Percentiles rank a stretch among this genome's conserved stretches.
These are phyloP conservation scores for Enteromius viviparus DNA, from an alignment of 2,797 vertebrate genomes.

Conservation along the genomic window DNA sequence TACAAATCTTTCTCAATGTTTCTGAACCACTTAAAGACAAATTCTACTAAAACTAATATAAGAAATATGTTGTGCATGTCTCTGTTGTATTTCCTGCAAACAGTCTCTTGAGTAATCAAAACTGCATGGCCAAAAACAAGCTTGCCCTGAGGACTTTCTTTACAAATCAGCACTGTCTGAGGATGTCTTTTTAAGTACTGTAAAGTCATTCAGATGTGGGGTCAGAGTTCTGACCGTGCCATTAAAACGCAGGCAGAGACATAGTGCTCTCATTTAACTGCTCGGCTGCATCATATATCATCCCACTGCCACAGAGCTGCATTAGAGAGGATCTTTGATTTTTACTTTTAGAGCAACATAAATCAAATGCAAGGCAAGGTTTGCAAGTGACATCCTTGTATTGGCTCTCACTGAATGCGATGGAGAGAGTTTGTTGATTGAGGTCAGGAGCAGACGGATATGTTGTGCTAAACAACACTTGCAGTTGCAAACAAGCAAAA, in stretches of 20 bases:
- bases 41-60: slow-evolving; percentile 16
- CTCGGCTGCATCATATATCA: slow-evolving; percentile 99
- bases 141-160: slow-evolving; percentile 26
- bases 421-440: slow-evolving; percentile 69
- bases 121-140: slow-evolving; percentile 30
- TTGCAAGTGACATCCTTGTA: slow-evolving; percentile 97
- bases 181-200: slow-evolving; percentile 41
- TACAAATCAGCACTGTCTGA: slow-evolving; percentile 48
- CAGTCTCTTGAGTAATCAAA: slow-evolving; percentile 24
- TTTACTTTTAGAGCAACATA: slow-evolving; percentile 99
- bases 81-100: slow-evolving; percentile 9
- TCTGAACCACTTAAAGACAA: not conserved
- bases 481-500: slow-evolving; percentile 7
- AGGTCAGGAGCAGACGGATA: slow-evolving; percentile 38
- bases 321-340: slow-evolving; percentile 99
- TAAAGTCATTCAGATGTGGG: slow-evolving; percentile 63
- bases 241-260: slow-evolving; percentile 99
- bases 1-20: not conserved
- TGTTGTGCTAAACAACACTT: slow-evolving; percentile 3
- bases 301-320: slow-evolving; percentile 99
- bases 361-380: slow-evolving; percentile 99
- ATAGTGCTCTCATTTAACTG: slow-evolving; percentile 96
- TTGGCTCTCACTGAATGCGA: slow-evolving; percentile 95
- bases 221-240: slow-evolving; percentile 93
- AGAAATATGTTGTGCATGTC: slow-evolving; percentile 14